Conservation (phyloP, 1,140 invertebrate genomes). For the Anagrus nilaparvatae region DNA sequence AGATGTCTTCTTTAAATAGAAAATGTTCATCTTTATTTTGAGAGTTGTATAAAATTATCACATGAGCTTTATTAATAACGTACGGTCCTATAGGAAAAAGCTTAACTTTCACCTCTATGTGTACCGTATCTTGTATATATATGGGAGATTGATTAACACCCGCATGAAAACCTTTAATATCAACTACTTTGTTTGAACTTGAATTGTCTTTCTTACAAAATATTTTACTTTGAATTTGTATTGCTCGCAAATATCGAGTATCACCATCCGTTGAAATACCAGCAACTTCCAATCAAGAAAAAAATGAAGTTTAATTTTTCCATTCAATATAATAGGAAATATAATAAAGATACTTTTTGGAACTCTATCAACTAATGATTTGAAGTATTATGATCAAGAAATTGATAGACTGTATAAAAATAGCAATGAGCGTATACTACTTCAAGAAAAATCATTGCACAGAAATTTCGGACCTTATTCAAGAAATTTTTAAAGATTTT, state of each 20-base stretch:
- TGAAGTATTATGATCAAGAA: too few species aligned
- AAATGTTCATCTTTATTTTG: conserved; percentile 13
- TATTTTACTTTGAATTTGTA: conserved; percentile 11
- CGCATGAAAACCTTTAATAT: not conserved
- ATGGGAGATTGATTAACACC: not conserved
- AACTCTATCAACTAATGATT: too few species aligned
- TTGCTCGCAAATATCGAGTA: conserved; percentile 13
- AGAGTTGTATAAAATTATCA: not conserved
- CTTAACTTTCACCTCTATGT: conserved; percentile 6
- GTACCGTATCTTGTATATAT: conserved; percentile 6
- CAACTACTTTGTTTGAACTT: not conserved
- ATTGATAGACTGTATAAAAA: too few species aligned
- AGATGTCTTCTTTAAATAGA: conserved; percentile 12
- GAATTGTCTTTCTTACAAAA: not conserved
- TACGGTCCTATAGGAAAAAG: conserved; percentile 8
- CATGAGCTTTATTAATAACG: conserved; percentile 3
- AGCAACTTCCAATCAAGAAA: too few species aligned
- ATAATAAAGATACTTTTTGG: too few species aligned
- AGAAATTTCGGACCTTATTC: too few species aligned
- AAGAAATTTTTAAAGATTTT: too few species aligned
- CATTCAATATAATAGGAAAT: too few species aligned
- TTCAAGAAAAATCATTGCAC: too few species aligned
- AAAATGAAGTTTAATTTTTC: too few species aligned
- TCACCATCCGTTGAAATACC: conserved; percentile 19
- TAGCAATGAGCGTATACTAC: too few species aligned